Percentiles rank a stretch among this genome's conserved stretches.
Evolutionary conservation across 1,140 invertebrate species (phyloP).

Genomic region (Lepidurus apus): DNA sequence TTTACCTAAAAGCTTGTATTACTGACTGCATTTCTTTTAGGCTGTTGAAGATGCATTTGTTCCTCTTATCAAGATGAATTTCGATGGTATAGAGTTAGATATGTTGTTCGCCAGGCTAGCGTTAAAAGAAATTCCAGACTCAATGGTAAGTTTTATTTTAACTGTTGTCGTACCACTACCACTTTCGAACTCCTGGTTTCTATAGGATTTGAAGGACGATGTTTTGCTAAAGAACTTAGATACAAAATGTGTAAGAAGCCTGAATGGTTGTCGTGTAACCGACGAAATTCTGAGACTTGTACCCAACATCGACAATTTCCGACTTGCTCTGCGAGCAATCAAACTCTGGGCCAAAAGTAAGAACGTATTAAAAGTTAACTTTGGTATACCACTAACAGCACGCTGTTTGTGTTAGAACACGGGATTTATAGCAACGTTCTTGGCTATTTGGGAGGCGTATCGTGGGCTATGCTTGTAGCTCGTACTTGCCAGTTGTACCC

Average conservation of each 20-base stretch:
- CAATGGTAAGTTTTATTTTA: constrained; percentile 47
- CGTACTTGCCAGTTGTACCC: constrained; percentile 98
- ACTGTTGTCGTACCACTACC: constrained; percentile 17
- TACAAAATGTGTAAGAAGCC: constrained; percentile 89
- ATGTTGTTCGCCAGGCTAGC: constrained; percentile 92
- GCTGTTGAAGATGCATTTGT: constrained; percentile 98
- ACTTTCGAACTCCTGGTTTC: constrained; percentile 37
- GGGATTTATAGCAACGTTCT: constrained; percentile 97
- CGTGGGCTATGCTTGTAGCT: constrained; percentile 99
- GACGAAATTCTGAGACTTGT: constrained; percentile 95
- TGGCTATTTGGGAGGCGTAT: constrained; percentile 96
- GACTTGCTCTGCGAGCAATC: constrained; percentile 85
- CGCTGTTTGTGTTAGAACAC: constrained; percentile 57
- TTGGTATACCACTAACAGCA: not conserved
- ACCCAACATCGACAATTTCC: constrained; percentile 90
- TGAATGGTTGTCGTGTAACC: constrained; percentile 97
- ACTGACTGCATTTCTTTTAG: constrained; percentile 46
- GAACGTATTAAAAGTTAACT: constrained; percentile 43
- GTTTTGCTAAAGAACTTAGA: constrained; percentile 91
- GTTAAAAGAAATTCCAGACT: constrained; percentile 81
- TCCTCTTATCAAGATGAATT: constrained; percentile 98
- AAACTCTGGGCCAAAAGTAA: constrained; percentile 99
- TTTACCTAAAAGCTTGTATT: constrained; percentile 26
- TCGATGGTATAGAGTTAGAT: constrained; percentile 98
- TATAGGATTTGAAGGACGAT: constrained; percentile 83